A percentile compares a stretch with the other conserved stretches of the same genome.
Evolutionary conservation across 2,888 invertebrate genomes (phyloP).

Genomic region (Stenodera caucasica): DNA sequence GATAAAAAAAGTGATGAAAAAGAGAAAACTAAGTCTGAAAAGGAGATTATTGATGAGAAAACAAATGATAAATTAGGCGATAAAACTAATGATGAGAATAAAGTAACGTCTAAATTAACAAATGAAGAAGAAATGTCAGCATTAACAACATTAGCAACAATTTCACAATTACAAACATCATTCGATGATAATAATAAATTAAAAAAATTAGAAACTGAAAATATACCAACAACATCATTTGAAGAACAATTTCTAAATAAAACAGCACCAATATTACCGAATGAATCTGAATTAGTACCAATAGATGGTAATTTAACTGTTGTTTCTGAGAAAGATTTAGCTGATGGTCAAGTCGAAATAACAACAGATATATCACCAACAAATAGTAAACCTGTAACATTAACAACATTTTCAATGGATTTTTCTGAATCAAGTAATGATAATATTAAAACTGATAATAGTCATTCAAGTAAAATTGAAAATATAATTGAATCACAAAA

Average conservation of each 20-base stretch:
- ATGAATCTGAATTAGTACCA: conserved; percentile 49
- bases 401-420: conserved; percentile 51
- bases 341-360: conserved; percentile 59
- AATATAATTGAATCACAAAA: conserved; percentile 20
- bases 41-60: conserved; percentile 14
- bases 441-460: conserved; percentile 15
- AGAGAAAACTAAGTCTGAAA: background rate
- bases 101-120: conserved; percentile 43
- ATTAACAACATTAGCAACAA: conserved; percentile 25
- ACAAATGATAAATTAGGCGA: conserved; percentile 28
- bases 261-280: conserved; percentile 12
- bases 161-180: conserved; percentile 22
- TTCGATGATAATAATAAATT: conserved; percentile 14
- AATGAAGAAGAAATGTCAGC: conserved; percentile 36
- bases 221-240: conserved; percentile 5
- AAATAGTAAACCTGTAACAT: conserved; percentile 47
- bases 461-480: conserved; percentile 29
- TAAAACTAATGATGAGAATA: conserved; percentile 30
- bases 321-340: conserved; percentile 52
- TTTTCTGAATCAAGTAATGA: conserved; percentile 42
- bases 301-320: conserved; percentile 64
- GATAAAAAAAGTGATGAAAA: conserved; percentile 7
- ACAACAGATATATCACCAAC: conserved; percentile 57
- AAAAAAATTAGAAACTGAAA: background rate
- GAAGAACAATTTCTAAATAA: conserved; percentile 13